Conservation (phyloP, 2,797 vertebrate species). For the Iguana delicatissima region DNA sequence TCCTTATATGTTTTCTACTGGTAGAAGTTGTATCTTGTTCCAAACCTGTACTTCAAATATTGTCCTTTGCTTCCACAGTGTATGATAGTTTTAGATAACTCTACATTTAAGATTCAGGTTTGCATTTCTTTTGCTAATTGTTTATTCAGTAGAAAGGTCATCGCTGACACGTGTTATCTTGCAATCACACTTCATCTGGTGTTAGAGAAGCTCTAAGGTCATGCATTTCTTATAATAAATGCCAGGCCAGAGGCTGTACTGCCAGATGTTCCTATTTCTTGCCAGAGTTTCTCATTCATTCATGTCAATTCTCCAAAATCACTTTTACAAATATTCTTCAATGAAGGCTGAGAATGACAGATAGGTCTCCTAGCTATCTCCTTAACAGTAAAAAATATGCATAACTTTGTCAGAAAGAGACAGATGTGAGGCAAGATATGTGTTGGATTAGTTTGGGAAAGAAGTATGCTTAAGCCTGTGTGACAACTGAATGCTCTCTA, state of each 20-base stretch:
- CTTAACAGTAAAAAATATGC: neutral
- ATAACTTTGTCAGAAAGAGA: neutral
- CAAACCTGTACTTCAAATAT: neutral
- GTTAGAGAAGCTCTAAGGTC: conserved; percentile 2
- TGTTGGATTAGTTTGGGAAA: neutral
- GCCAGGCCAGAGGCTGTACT: conserved; percentile 12
- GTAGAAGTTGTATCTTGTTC: neutral
- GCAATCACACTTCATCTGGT: neutral
- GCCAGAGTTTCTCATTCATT: conserved; percentile 25
- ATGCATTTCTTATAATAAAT: conserved; percentile 6
- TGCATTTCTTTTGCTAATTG: conserved; percentile 3
- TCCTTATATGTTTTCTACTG: neutral
- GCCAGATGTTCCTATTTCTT: conserved; percentile 35
- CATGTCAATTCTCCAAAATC: neutral
- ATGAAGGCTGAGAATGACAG: neutral
- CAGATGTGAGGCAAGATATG: neutral
- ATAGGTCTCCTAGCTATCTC: neutral
- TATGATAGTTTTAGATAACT: neutral
- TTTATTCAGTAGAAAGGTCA: conserved; percentile 24
- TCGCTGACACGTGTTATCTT: neutral
- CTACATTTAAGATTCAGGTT: neutral
- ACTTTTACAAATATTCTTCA: neutral
- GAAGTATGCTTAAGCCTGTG: neutral
- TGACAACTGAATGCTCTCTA: neutral
- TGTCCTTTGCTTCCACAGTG: neutral